Evolutionary conservation across 2,113 vertebrate species (phyloP).

Genomic region (Microcebus griseorufus): DNA sequence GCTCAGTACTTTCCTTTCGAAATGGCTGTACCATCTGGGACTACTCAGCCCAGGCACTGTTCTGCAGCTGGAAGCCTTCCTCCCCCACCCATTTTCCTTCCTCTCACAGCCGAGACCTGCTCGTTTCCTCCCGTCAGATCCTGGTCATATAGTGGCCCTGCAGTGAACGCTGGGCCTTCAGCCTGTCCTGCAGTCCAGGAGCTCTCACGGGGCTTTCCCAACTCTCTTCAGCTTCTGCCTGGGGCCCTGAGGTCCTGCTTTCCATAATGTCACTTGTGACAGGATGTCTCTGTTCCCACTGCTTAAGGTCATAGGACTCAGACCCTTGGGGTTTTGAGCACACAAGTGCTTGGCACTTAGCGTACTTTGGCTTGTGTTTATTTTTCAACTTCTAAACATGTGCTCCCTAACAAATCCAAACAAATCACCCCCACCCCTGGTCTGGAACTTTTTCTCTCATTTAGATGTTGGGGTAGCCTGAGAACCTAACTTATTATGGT

Average conservation of each 20-base stretch:
- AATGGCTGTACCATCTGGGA: background rate
- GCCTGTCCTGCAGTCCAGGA: background rate
- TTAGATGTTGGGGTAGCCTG: background rate
- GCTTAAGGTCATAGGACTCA: background rate
- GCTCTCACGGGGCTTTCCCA: background rate
- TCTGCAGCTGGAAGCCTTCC: background rate
- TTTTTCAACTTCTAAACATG: background rate
- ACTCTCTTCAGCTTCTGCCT: background rate
- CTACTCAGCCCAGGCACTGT: background rate
- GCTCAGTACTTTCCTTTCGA: background rate
- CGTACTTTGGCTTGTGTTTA: background rate
- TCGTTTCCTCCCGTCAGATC: background rate
- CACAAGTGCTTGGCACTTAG: background rate
- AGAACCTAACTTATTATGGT: background rate
- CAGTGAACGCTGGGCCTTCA: background rate
- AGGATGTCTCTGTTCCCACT: background rate
- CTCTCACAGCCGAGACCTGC: background rate
- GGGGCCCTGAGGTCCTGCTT: background rate
- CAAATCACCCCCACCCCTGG: background rate
- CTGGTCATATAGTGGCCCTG: background rate
- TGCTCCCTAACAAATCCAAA: background rate
- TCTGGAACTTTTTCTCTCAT: background rate
- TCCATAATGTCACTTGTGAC: background rate
- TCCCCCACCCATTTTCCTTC: background rate
- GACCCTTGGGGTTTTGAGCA: background rate